Percentiles rank a stretch among this genome's conserved stretches.
Conservation (phyloP, 2,797 vertebrate genomes). For the Acomys russatus region DNA sequence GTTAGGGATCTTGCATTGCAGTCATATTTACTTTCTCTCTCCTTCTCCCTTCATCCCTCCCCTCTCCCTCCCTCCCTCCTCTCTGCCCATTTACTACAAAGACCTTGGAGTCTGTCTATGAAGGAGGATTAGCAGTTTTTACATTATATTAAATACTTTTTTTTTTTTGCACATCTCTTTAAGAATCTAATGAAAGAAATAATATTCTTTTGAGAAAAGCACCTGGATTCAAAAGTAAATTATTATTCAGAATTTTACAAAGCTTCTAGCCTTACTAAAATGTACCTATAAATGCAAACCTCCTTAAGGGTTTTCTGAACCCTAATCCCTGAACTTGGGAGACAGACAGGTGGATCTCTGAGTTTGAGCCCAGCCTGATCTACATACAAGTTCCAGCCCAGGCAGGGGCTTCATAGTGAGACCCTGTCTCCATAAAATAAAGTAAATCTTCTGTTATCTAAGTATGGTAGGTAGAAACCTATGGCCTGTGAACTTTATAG, state of each 20-base stretch:
- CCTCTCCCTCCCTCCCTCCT: neutral
- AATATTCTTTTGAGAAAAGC: conserved; percentile 26
- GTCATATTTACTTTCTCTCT: no score
- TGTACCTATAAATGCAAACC: neutral
- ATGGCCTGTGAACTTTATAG: neutral
- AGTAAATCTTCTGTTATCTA: neutral
- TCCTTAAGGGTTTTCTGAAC: neutral
- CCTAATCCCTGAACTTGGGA: neutral
- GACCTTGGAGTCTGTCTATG: neutral
- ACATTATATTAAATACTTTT: neutral
- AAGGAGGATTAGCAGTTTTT: conserved; percentile 3
- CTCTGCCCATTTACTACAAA: neutral
- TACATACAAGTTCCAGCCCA: neutral
- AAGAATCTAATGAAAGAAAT: conserved; percentile 51
- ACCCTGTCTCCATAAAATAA: neutral
- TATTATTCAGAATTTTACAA: conserved; percentile 28
- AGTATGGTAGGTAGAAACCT: neutral
- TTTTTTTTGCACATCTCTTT: conserved; percentile 30
- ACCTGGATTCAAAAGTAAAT: neutral
- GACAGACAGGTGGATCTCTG: neutral
- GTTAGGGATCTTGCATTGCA: neutral
- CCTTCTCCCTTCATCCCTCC: neutral
- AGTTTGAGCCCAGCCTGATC: neutral
- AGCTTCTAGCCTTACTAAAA: conserved; percentile 43
- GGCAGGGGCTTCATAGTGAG: neutral